Percentiles rank a stretch among this genome's conserved stretches.
These are phyloP conservation scores for Torymus auratus DNA, from an alignment of 2,888 invertebrate species.

Conservation along the genomic window DNA sequence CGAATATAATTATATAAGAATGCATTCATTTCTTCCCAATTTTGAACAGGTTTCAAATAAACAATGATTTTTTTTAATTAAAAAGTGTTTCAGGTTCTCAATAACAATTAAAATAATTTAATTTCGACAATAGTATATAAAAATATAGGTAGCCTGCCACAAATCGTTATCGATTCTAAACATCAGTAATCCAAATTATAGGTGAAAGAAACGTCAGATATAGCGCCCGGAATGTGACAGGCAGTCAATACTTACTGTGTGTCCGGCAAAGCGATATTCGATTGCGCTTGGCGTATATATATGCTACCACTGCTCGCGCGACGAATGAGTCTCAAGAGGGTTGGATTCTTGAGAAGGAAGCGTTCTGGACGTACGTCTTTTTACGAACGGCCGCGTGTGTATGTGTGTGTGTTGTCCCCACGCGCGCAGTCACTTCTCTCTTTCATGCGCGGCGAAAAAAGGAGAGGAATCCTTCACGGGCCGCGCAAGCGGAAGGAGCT, in stretches of 20 bases:
- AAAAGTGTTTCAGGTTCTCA: too few species aligned
- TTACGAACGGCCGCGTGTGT: constrained; percentile 1
- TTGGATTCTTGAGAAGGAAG: constrained; percentile 45
- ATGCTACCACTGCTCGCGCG: background rate
- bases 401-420: constrained; percentile 2
- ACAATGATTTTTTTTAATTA: too few species aligned
- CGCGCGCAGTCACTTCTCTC: background rate
- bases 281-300: background rate
- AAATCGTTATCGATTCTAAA: too few species aligned
- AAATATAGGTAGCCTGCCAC: too few species aligned
- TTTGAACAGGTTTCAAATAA: too few species aligned
- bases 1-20: too few species aligned
- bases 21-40: too few species aligned
- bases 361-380: constrained; percentile 1
- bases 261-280: constrained; percentile 26
- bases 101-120: too few species aligned
- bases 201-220: too few species aligned
- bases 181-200: too few species aligned
- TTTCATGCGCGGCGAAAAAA: constrained; percentile 7
- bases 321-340: constrained; percentile 8
- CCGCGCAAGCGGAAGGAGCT: constrained; percentile 19
- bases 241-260: background rate
- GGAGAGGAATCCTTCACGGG: constrained; percentile 32
- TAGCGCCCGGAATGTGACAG: too few species aligned
- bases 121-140: too few species aligned